Conservation (phyloP, 1,140 invertebrate species). For the Drosophila repletoides region DNA sequence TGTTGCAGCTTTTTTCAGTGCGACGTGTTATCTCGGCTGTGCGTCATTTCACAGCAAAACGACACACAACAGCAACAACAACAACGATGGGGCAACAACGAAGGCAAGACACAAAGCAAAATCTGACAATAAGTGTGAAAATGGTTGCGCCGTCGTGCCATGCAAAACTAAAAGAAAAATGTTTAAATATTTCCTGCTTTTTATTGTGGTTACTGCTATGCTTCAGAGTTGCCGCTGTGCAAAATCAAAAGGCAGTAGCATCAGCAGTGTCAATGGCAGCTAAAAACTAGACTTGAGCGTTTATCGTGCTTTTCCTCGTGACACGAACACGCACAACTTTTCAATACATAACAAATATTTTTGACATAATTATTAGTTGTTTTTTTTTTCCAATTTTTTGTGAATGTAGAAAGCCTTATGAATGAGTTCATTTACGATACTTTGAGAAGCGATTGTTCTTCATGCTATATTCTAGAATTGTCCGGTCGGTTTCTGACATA, state of each 20-base stretch:
- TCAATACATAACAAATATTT: too few relatives aligned
- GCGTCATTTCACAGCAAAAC: constrained; percentile 74
- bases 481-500: too few relatives aligned
- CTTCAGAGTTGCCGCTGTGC: constrained; percentile 13
- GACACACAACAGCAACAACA: neutral
- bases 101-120: constrained; percentile 70
- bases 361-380: too few relatives aligned
- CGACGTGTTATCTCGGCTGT: constrained; percentile 75
- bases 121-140: constrained; percentile 81
- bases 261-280: neutral
- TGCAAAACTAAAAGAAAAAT: constrained; percentile 82
- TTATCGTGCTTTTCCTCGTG: too few relatives aligned
- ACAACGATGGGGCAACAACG: constrained; percentile 16
- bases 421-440: too few relatives aligned
- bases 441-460: too few relatives aligned
- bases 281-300: too few relatives aligned
- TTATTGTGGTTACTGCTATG: constrained; percentile 70
- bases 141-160: constrained; percentile 53
- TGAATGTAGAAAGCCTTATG: too few relatives aligned
- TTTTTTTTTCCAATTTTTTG: too few relatives aligned
- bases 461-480: too few relatives aligned
- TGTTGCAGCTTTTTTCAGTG: constrained; percentile 55
- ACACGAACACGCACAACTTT: too few relatives aligned
- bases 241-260: constrained; percentile 43
- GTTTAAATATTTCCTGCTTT: constrained; percentile 82